Base-by-base conservation (phyloP, 1,140 invertebrate species). In the Monomorium pharaonis region DNA sequence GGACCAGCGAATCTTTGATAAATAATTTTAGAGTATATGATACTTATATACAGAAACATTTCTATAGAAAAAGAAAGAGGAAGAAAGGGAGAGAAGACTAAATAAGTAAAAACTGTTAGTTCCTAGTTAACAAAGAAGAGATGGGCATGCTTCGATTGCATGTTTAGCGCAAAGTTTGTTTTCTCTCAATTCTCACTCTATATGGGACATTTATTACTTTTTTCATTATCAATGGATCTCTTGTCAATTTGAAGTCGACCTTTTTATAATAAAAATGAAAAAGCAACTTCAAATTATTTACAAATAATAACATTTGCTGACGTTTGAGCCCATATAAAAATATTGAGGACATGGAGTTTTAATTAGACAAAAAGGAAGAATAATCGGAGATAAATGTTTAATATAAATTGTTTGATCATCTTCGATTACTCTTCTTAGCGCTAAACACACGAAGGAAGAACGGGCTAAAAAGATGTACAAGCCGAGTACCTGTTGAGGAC, bases 71-170 rank as follows among this genome's bases (percentile, higher is more conserved):
- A 5, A 37, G 7, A 84, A 37, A 3, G 86, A 67, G 14, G 47
- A 69, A 84, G 21, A 49, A 16, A 62, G 24, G 24, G 6, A 77
- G 27, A 80, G 65, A 89, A 63, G 72, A 69, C 21, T 87, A 87
- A 88, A 85, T 86, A 86, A 86, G 69, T 88, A 80, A 90, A 88
- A 90, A 89, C 86, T 91, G 86, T 90, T 91, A 90, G 92, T 93
- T 93, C 90, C 92, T 93, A 92, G 91, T 89, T 92, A 91, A 90
- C 76, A 65, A 86, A 91, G 83, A 91, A 62, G 72, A 88, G 88
- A 90, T 92, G 89, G 92, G 92, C 91, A 92, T 44, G n/a, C 51
- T 74, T 58, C 24, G 65, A 72, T 74, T 60, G 42, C 14, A 47
- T 6, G 67, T 83, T 74, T 83, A 83, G 78, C 67, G 42, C n/a